These are phyloP conservation scores for Caenorhabditis virilis DNA, from an alignment of 2,888 invertebrate species.

Conservation along the genomic window DNA sequence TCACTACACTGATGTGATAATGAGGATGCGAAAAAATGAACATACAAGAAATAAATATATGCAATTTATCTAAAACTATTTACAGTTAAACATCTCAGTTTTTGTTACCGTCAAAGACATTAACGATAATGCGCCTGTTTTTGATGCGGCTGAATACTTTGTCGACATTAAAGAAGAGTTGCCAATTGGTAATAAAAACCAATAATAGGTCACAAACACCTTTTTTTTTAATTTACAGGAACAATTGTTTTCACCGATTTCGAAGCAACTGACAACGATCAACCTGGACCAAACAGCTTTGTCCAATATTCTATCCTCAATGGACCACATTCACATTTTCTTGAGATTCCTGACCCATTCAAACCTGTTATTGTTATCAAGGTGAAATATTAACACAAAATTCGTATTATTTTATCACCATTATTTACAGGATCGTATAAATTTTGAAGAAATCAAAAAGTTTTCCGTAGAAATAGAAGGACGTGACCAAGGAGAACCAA, in stretches of 20 bases:
- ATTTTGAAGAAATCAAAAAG: constrained; percentile 58
- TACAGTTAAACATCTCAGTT: constrained; percentile 65
- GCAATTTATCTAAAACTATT: no score
- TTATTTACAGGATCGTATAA: constrained; percentile 49
- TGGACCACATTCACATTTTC: constrained; percentile 43
- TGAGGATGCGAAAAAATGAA: no score
- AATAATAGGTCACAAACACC: constrained; percentile 2
- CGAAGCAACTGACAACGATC: constrained; percentile 62
- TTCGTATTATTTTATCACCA: background rate
- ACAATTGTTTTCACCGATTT: constrained; percentile 64
- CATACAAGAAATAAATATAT: no score
- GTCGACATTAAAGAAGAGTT: constrained; percentile 64
- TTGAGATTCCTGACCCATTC: constrained; percentile 59
- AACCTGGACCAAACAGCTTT: constrained; percentile 65
- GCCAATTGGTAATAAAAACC: constrained; percentile 44
- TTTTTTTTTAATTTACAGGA: constrained; percentile 31
- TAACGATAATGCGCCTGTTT: constrained; percentile 66
- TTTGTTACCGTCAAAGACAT: constrained; percentile 66
- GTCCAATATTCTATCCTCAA: constrained; percentile 60
- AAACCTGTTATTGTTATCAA: constrained; percentile 57
- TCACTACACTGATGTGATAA: no score
- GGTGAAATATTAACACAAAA: constrained; percentile 11
- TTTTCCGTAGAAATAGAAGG: constrained; percentile 62
- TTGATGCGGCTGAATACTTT: constrained; percentile 56
- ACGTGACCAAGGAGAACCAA: constrained; percentile 56